A percentile compares a stretch with the other conserved stretches of the same genome.
phyloP scores from a whole-genome alignment of 2,888 invertebrate genomes.

The Leptopilina drosophilae region DNA sequence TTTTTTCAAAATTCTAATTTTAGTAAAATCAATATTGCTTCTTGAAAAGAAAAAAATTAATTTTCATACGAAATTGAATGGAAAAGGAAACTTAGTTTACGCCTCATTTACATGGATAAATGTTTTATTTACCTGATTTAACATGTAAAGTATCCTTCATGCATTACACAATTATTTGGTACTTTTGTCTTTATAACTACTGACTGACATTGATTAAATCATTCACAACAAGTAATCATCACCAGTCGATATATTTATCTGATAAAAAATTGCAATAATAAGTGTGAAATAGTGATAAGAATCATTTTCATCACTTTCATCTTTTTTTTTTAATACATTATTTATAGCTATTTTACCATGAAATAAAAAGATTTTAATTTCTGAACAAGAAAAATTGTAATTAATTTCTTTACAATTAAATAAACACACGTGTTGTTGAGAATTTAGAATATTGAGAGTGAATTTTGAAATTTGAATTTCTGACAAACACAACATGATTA shows the following conservation, averaged over 20 bases:
- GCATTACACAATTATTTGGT: background rate
- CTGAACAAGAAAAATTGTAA: background rate
- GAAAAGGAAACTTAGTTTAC: too few relatives aligned
- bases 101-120: too few relatives aligned
- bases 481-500: background rate
- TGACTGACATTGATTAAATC: constrained; percentile 9
- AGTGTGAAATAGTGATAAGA: background rate
- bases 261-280: constrained; percentile 6
- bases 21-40: too few relatives aligned
- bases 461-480: background rate
- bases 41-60: too few relatives aligned
- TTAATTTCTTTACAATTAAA: too few relatives aligned
- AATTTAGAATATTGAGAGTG: background rate
- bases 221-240: background rate
- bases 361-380: background rate
- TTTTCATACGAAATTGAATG: too few relatives aligned
- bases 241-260: background rate
- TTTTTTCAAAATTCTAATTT: too few relatives aligned
- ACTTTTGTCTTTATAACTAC: background rate
- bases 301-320: background rate
- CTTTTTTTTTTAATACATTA: background rate
- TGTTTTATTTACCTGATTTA: background rate
- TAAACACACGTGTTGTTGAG: background rate
- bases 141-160: background rate
- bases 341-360: too few relatives aligned